Evolutionary conservation across 2,888 invertebrate species (phyloP), one percentile per base, ranked within the genome.

Genomic region (Hymenopus coronatus): DNA sequence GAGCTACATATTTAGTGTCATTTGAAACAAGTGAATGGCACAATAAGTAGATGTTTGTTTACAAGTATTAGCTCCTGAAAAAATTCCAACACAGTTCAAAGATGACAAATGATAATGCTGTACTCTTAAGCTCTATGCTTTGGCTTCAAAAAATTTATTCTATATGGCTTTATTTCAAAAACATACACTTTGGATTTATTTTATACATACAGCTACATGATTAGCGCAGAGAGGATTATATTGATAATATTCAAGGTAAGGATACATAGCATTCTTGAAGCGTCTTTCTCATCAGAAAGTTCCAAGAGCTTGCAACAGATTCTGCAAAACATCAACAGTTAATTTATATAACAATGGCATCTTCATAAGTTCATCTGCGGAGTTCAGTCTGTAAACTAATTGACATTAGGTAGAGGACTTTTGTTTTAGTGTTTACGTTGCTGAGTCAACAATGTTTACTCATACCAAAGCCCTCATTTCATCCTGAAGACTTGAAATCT

Each of bases 381-480:
- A 82, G 81, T 88, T 82, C 70, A 81, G 88, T 89, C 88, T 87
- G 89, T 86, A 87, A 89, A 54, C 89, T 89, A 89, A 89, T 89
- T 89, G 89, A 89, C 89, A 89, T 87, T 30, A 89, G 89, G 89
- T 89, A 83, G 84, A 88, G 84, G 83, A 70, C 87, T 33, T 87
- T 82, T 82, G 30, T 28, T 82, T 87, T 70, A 70, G 54, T 70
- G 25, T 70, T 70, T 70, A 70, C 6, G 54, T 70, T 70, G 54
- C 54, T 70, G 54, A 70, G 54, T 70, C 54, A 70, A 70, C 54
- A 70, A 70, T 70, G 54, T 85, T 40, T 28, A 81, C 83, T 84
- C 33, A 81, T n/a, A 70, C 81, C 82, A 84, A 81, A 88, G 84
- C 83, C 88, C 83, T 88, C 81, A n/a, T 20, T 84, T 81, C 33